Base-by-base conservation (phyloP, 2,888 invertebrate genomes). In the Catotricha subobsoleta region DNA sequence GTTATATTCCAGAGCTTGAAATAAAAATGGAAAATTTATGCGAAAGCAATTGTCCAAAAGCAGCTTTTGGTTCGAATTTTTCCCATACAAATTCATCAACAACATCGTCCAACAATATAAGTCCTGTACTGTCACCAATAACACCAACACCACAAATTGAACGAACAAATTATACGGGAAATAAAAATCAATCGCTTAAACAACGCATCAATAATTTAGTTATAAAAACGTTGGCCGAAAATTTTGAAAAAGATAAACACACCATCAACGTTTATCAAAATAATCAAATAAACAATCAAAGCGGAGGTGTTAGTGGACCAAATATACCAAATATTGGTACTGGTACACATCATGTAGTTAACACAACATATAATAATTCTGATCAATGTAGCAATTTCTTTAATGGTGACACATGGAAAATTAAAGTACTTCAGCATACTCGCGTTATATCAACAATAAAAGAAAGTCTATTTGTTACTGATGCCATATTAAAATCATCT, bases 141-240 rank as follows among this genome's bases (percentile, higher is more conserved):
- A 21, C 30, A 36, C 20, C 29, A 13, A 20, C 21, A 29, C 28
- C 39, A 23, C 64, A 44, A 62, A 65, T 18, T 13, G 59, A 57
- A 46, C 56, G 58, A 21, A 37, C 49, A 41, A 60, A 52, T 57
- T 58, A 49, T n/a, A 18, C 43, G 2, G 40, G 40, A 16, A 48
- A 44, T 43, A 55, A 56, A 45, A 80, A 80, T 56, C 84, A 86
- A 64, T 78, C 79, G 9, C 65, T 90, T 9, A 90, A 88, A 56
- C 87, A 90, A 56, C 71, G 90, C 52, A 82, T 91, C 45, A 88
- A 87, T 61, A 82, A 74, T 44, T 72, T 90, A 54, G 81, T 91
- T 2, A 77, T 88, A 56, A 86, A 86, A 57, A 88, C 88, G 39
- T 65, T 90, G 46, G 88, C 88, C 34, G 87, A 90, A 56, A 91